Evolutionary conservation across 1,140 invertebrate species (phyloP).

Genomic region (Drosophila jambulina): DNA sequence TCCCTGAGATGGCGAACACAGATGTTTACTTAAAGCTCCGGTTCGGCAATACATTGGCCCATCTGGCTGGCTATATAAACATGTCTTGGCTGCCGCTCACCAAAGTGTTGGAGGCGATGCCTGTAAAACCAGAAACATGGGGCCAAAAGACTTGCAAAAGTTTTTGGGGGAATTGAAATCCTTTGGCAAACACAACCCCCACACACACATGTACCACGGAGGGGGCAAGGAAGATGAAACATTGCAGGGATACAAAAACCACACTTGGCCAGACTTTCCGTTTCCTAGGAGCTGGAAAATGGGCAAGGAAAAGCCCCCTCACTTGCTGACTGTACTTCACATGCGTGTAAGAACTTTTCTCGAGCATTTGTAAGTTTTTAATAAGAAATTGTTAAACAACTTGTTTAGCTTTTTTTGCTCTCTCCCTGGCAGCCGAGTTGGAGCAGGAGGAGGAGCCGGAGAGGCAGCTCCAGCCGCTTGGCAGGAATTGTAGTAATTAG

Average conservation of each 20-base stretch:
- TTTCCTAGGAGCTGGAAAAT: constrained; percentile 29
- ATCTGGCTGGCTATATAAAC: constrained; percentile 58
- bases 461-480: constrained; percentile 28
- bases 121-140: constrained; percentile 70
- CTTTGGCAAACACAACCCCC: constrained; percentile 57
- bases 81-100: constrained; percentile 43
- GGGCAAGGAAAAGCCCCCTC: constrained; percentile 1
- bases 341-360: constrained; percentile 66
- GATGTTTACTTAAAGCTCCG: constrained; percentile 58
- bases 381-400: constrained; percentile 81
- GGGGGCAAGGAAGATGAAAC: constrained; percentile 45
- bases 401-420: constrained; percentile 51
- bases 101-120: constrained; percentile 51
- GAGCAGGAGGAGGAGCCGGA: neutral
- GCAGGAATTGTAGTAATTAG: constrained; percentile 78
- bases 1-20: constrained; percentile 37
- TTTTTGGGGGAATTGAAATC: constrained; percentile 79
- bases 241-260: constrained; percentile 62
- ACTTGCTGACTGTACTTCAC: constrained; percentile 35
- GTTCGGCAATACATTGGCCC: constrained; percentile 57
- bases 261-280: constrained; percentile 62
- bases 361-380: constrained; percentile 71
- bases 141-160: constrained; percentile 70
- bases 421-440: constrained; percentile 16
- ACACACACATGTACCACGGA: constrained; percentile 7